phyloP scores from a whole-genome alignment of 1,140 invertebrate genomes.

The Dreissena rostriformis region DNA sequence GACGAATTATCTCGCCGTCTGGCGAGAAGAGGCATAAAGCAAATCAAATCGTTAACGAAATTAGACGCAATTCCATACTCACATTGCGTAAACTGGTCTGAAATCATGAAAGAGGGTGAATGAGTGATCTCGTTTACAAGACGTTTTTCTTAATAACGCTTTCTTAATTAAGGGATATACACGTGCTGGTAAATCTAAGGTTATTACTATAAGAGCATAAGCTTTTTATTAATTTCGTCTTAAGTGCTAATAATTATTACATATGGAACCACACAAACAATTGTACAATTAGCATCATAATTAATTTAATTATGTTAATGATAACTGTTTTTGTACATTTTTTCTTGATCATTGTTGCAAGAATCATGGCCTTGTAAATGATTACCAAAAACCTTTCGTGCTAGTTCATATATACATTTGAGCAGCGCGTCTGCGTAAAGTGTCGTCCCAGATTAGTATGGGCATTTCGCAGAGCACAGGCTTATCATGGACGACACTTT shows the following conservation, averaged over 20 bases:
- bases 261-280: no score
- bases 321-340: no score
- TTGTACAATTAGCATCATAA: no score
- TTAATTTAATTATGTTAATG: no score
- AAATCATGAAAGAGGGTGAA: not conserved
- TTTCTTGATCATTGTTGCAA: no score
- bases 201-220: not conserved
- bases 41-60: not conserved
- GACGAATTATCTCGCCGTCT: slow-evolving; percentile 16
- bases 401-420: no score
- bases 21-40: not conserved
- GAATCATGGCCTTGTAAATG: no score
- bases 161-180: not conserved
- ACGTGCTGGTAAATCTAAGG: not conserved
- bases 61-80: not conserved
- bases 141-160: not conserved
- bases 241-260: not conserved
- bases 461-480: not conserved
- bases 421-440: no score
- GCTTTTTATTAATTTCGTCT: not conserved
- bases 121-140: not conserved
- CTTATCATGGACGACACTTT: not conserved
- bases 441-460: not conserved
- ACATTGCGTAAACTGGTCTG: not conserved
- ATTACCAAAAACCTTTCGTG: no score